Evolutionary conservation across 2,797 vertebrate species (phyloP), one percentile per base, ranked within the genome.

Genomic region (Botia almorhae): DNA sequence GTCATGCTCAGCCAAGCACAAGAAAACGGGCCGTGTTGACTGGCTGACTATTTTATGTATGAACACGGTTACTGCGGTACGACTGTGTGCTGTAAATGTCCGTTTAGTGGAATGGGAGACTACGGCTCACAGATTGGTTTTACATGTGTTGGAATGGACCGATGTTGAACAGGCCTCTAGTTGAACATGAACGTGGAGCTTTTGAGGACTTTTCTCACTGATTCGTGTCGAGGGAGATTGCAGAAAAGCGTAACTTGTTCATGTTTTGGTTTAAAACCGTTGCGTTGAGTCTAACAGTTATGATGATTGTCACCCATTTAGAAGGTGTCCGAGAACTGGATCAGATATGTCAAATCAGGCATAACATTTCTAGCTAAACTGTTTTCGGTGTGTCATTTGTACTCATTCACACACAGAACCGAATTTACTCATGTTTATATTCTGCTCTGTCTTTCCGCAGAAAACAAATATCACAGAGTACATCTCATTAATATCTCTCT

Each of bases 1-100:
- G 84, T 83, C 76, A 75, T 7, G 63, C 70, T 74, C 6, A 21
- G 56, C 51, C 19, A 72, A 79, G 67, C 64, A 53, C 8, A 43
- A 82, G 69, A 60, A 48, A 69, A 26, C 58, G 43, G 43, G 60
- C 21, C 55, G 48, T 76, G 72, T 64, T 65, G 72, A 70, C 69
- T 73, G 51, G 33, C 50, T 58, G 77, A 70, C 69, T 90, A 87
- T 87, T 93, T 93, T 91, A 90, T 88, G 89, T 86, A 88, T 87
- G 84, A 89, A 85, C 85, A 48, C 87, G 65, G 89, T 89, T 88
- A 86, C 89, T 39, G 87, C 82, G 29, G 29, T 76, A 89, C 81
- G 85, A 21, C 70, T 71, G 70, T 39, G 39, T 53, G 68, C 51
- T 61, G 51, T 84, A 86, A 78, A 86, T 78, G 74, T 81, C 82